Conservation (phyloP, 2,797 vertebrate genomes). For the Diplodus sargus region DNA sequence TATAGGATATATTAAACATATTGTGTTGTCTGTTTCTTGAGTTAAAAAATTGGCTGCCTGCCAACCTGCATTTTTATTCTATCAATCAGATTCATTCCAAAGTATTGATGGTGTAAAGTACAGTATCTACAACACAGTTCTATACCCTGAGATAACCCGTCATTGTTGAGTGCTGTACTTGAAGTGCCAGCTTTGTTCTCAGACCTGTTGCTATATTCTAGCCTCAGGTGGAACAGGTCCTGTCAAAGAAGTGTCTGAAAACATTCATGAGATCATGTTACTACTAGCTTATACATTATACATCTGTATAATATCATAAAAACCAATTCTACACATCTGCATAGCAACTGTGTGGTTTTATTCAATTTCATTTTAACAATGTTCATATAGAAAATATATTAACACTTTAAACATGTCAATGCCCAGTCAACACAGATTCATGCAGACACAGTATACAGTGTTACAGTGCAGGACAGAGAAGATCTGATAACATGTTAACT, state of each 20-base stretch:
- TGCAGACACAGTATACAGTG: conserved; percentile 57
- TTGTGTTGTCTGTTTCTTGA: conserved; percentile 21
- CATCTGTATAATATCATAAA: too few species aligned
- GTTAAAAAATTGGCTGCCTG: not conserved
- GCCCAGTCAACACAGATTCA: conserved; percentile 48
- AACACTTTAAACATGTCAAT: conserved; percentile 38
- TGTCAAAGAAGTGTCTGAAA: not conserved
- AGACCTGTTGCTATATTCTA: not conserved
- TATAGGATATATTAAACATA: conserved; percentile 81
- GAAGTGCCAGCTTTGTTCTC: not conserved
- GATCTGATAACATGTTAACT: not conserved
- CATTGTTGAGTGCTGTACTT: not conserved
- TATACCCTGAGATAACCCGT: too few species aligned
- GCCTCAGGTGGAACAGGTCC: too few species aligned
- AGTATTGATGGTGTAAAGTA: not conserved
- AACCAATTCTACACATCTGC: conserved; percentile 42
- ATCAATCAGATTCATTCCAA: not conserved
- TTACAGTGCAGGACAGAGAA: conserved; percentile 28
- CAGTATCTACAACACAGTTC: not conserved
- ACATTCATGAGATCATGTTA: not conserved
- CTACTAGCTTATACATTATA: not conserved
- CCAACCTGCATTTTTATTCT: not conserved
- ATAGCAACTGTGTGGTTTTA: conserved; percentile 65
- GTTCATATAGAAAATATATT: conserved; percentile 62
- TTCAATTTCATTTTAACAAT: conserved; percentile 31